Evolutionary conservation across 2,888 invertebrate genomes (phyloP).

Genomic region (Ganaspis brasiliensis): DNA sequence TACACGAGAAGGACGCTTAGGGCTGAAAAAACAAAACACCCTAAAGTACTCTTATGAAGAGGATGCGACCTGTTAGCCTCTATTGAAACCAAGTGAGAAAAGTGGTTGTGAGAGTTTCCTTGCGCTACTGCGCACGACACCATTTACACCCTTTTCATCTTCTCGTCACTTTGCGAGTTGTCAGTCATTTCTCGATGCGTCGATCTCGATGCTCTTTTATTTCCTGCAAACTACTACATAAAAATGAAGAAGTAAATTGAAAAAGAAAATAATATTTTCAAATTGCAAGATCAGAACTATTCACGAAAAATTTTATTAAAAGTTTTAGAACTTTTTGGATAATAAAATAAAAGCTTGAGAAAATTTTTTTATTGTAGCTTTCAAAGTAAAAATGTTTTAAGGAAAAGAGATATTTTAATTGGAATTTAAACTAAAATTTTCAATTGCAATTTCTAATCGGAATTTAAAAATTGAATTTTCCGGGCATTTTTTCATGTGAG

Average conservation of each 20-base stretch:
- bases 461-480: no score
- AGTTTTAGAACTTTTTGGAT: no score
- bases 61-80: constrained; percentile 67
- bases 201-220: constrained; percentile 4
- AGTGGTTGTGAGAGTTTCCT: constrained; percentile 68
- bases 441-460: no score
- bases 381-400: no score
- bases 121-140: constrained; percentile 51
- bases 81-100: constrained; percentile 68
- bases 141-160: constrained; percentile 21
- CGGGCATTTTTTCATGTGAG: no score
- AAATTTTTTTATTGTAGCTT: no score
- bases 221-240: not conserved
- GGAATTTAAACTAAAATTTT: no score
- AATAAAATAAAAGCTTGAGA: no score
- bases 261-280: not conserved
- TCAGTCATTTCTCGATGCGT: constrained; percentile 7
- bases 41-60: constrained; percentile 67
- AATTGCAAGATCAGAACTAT: no score
- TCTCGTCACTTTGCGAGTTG: not conserved
- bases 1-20: constrained; percentile 52
- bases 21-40: constrained; percentile 70
- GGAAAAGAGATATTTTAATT: no score
- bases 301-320: no score
- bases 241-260: not conserved